Evolutionary conservation across 2,797 vertebrate species (phyloP), one percentile per base, ranked within the genome.

Genomic region (Sardinella longiceps): DNA sequence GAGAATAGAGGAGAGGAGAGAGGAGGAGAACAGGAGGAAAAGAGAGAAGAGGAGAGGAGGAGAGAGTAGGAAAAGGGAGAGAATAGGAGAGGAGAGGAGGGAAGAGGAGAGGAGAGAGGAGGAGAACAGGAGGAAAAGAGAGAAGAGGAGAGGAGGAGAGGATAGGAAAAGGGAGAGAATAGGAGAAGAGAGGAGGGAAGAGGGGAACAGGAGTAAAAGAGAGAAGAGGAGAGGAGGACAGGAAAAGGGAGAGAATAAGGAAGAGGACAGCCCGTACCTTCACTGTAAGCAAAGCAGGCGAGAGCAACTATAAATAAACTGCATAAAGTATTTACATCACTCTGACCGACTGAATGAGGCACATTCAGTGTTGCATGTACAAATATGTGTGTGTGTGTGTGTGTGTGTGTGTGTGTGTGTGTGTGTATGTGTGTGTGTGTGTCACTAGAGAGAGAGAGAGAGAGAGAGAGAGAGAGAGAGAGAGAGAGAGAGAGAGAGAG

Each of bases 271-370:
- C 84, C 45, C 88, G 48, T 81, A 48, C 60, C 51, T 25, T 45
- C 81, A 83, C 81, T 80, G 74, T 84, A 82, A 84, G 23, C 48
- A 70, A 18, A 12, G 14, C 66, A 84, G 84, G 70, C 80, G 89
- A 82, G 80, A 77, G 48, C 30, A 85, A 80, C 89, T 90, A 91
- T 88, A 91, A 93, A 92, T 90, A 91, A 91, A 84, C 50, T 1
- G 45, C 28, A 20, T 83, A 77, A 53, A 84, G 81, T 77, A 77
- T 77, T 77, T 46, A 33, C 48, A 45, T 53, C 82, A 81, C 82
- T 85, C 80, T 50, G 81, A 25, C 33, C 46, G 25, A 37, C 33
- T 77, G 33, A 77, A 14, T 77, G 9, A 77, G 70, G 70, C 33
- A 39, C 37, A 77, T 37, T 77, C 37, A 77, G 70, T 77, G 39